A percentile compares a stretch with the other conserved stretches of the same genome.
Evolutionary conservation across 2,888 invertebrate species (phyloP).

Genomic region (Drosophila falleni): DNA sequence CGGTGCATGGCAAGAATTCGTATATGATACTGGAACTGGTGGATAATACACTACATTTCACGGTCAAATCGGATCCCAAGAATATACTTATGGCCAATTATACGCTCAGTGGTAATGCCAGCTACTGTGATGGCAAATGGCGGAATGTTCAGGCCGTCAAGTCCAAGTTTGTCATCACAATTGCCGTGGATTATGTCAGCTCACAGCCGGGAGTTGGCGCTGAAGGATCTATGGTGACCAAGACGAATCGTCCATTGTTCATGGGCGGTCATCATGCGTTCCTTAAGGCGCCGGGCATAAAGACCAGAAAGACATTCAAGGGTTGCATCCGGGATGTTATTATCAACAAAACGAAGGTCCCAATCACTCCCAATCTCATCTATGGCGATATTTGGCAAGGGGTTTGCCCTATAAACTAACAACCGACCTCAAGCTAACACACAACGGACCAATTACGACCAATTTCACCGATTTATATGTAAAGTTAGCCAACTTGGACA

Average conservation of each 20-base stretch:
- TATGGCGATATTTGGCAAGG: slow-evolving; percentile 91
- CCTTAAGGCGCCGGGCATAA: slow-evolving; percentile 88
- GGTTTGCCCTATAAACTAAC: slow-evolving; percentile 92
- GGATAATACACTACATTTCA: slow-evolving; percentile 93
- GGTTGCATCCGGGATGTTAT: slow-evolving; percentile 92
- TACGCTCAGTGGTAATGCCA: slow-evolving; percentile 88
- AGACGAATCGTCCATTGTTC: slow-evolving; percentile 94
- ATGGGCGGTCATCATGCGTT: slow-evolving; percentile 94
- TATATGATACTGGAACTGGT: slow-evolving; percentile 95
- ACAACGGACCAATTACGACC: slow-evolving; percentile 31
- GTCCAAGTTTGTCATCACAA: slow-evolving; percentile 94
- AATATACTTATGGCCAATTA: slow-evolving; percentile 90
- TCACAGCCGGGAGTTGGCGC: slow-evolving; percentile 90
- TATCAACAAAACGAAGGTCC: slow-evolving; percentile 87
- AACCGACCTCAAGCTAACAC: not conserved
- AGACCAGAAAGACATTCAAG: slow-evolving; percentile 90
- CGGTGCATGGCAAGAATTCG: slow-evolving; percentile 93
- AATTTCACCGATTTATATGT: not conserved
- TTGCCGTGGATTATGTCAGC: slow-evolving; percentile 93
- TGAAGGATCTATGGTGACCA: slow-evolving; percentile 89
- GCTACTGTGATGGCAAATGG: slow-evolving; percentile 98
- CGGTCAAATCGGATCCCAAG: slow-evolving; percentile 92
- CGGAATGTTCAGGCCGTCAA: slow-evolving; percentile 94
- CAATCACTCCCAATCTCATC: slow-evolving; percentile 87
- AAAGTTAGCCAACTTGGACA: slow-evolving; percentile 1